Evolutionary conservation across 2,113 vertebrate genomes (phyloP), one percentile per base, ranked within the genome.

Genomic region (Ctenodactylus gundi): DNA sequence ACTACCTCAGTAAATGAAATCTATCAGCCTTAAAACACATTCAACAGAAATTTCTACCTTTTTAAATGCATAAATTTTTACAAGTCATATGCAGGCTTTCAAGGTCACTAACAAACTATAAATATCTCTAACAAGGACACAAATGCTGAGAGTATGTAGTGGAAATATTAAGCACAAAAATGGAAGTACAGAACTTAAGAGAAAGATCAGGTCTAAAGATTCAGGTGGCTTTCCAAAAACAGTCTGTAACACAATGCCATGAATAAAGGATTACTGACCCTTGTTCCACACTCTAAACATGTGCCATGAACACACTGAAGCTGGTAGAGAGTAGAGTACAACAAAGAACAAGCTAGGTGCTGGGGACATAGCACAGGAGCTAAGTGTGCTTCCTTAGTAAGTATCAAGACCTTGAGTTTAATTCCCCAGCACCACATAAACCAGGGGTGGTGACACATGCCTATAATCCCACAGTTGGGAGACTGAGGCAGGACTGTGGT

Each of bases 11-110:
- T 70, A 34, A 85, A 93, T 20, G 44, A 18, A 95, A 41, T 76
- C 39, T 60, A 94, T n/a, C 83, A 62, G 44, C 15, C 57, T 88
- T 29, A 46, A 41, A 85, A 70, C 14, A 41, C 29, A 86, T 4
- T n/a, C n/a, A 83, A 83, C 3, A 57, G 17, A 87, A 96, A 83
- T 15, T 29, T 58, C 67, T 44, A 58, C 12, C 64, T 88, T 70
- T 90, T 70, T 44, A 94, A 78, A 93, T 84, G 89, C 29, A 44
- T 55, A 87, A 91, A 77, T 78, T 86, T 84, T 88, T 90, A 58
- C 7, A 84, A 87, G 41, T 88, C 44, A 93, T 20, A 64, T 8
- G 68, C 17, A 64, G 12, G 68, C 17, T 89, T 90, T 85, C 58
- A 88, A 88, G 3, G 49, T 93, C n/a, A 85, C 29, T 94, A 94